phyloP scores from a whole-genome alignment of 2,888 invertebrate species.

The Mycalesis mineus region DNA sequence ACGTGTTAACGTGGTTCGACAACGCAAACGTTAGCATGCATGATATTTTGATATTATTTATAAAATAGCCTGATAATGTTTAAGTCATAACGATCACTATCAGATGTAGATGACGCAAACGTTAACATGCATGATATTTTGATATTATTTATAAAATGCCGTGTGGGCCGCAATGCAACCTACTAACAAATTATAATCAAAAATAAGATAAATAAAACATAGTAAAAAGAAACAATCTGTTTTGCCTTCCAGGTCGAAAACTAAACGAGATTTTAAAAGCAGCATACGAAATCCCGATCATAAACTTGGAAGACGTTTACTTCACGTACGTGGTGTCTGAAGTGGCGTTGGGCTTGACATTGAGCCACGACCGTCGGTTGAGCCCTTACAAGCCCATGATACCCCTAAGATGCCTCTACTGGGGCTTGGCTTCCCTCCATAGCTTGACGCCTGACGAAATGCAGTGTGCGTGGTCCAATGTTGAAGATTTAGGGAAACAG shows the following conservation, averaged over 20 bases:
- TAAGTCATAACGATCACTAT: too few relatives aligned
- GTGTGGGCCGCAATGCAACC: too few relatives aligned
- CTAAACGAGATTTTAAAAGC: slow-evolving; percentile 65
- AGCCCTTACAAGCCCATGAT: slow-evolving; percentile 47
- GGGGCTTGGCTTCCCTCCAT: slow-evolving; percentile 47
- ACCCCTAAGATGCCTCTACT: slow-evolving; percentile 47
- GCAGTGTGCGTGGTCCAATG: slow-evolving; percentile 39
- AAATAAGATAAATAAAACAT: too few relatives aligned
- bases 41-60: too few relatives aligned
- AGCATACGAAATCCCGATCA: slow-evolving; percentile 75
- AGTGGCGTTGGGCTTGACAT: slow-evolving; percentile 62
- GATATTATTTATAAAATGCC: too few relatives aligned
- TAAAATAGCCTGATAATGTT: too few relatives aligned
- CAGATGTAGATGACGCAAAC: too few relatives aligned
- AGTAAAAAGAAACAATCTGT: too few relatives aligned
- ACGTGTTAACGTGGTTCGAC: too few relatives aligned
- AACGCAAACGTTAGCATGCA: too few relatives aligned
- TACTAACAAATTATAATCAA: too few relatives aligned
- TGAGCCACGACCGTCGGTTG: slow-evolving; percentile 79
- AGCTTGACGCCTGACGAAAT: slow-evolving; percentile 47
- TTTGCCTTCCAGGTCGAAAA: slow-evolving; percentile 48
- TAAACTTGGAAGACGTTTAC: slow-evolving; percentile 85
- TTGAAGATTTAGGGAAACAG: slow-evolving; percentile 32
- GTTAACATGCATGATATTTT: too few relatives aligned
- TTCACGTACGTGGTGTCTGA: slow-evolving; percentile 83